Evolutionary conservation across 2,888 invertebrate genomes (phyloP), one percentile per base, ranked within the genome.

Genomic region (Cheilosia variabilis): DNA sequence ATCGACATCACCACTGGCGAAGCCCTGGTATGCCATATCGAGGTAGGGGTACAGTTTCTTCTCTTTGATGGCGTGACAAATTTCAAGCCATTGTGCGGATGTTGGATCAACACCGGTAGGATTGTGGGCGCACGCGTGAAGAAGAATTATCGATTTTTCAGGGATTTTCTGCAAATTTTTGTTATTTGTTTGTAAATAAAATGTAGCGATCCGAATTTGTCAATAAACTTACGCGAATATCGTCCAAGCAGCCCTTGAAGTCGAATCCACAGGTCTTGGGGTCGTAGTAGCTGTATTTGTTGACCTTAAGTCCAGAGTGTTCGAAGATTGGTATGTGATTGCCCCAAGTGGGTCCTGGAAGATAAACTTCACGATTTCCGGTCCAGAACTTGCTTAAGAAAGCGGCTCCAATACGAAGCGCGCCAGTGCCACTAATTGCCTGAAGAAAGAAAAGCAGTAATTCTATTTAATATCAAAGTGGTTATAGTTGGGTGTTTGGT

Each of bases 1-100:
- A 90, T 96, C 95, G 5, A 97, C 95, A 91, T 96, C 95, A 69
- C 99, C 97, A 71, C 97, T 96, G 6, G 98, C 98, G 93, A 98
- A 98, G 45, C 98, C 98, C 93, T 99, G 99, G 93, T 99, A 99
- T 43, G 99, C 99, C 98, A 99, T 98, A 93, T 99, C 99, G 92
- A 99, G 98, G 94, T 96, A 99, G 34, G 98, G 97, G 91, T 96
- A 96, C 22, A 99, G 92, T 71, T 97, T 95, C 89, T 93, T 95
- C 84, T 95, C 94, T 92, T 97, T 98, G 82, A 98, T 94, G 17
- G 98, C 92, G 88, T 94, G 91, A 1, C 98, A 97, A 1, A 99
- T 93, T 92, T 98, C 96, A 75, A 94, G 93, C 99, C 99, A 99
- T 91, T 98, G 97, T 75, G 96, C 96, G 6, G 94, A 94, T 84